Base-by-base conservation (phyloP, 2,797 vertebrate species). In the Pagetopsis macropterus region DNA sequence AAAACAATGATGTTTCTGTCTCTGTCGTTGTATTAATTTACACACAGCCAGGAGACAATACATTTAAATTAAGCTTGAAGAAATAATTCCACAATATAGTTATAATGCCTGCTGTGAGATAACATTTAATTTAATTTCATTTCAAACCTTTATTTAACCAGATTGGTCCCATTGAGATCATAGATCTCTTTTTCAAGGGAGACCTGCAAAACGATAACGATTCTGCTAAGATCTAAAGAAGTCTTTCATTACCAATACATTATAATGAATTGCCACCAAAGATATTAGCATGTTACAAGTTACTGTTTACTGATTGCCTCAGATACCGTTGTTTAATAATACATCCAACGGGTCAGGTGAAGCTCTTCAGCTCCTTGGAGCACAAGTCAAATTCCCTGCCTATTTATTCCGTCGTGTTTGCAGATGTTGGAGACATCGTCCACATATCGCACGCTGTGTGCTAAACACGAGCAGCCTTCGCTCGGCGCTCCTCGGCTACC, bases 401-500 rank as follows among this genome's bases (percentile, higher is more conserved):
- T n/a, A 0, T 14, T 17, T n/a, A 0, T 14, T 17, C 19, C 5
- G 33, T 59, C n/a, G 27, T 44, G 27, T 66, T 54, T 60, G 21
- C 45, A 77, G 51, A 65, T 82, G 70, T 44, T 57, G 67, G 44
- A 83, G 62, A 63, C 9, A 46, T 69, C 13, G 2, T 15, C 19
- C 17, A 17, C 10, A 44, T 67, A 48, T 45, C 16, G 37, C 52
- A 65, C 58, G 54, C 23, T 41, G 51, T 41, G 70, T 59, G 56
- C 50, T 43, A 50, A 48, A 63, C 79, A 75, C 16, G 16, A 66
- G n/a, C 37, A 40, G 67, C 68, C 55, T 71, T 80, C 46, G 19
- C 57, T 64, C 52, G 8, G 71, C 60, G 65, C 82, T 84, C 57
- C 69, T 65, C 59, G 76, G 78, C 67, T 83, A 81, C 81, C 66